Base-by-base conservation (phyloP, 1,140 invertebrate species). In the Pinna nobilis region DNA sequence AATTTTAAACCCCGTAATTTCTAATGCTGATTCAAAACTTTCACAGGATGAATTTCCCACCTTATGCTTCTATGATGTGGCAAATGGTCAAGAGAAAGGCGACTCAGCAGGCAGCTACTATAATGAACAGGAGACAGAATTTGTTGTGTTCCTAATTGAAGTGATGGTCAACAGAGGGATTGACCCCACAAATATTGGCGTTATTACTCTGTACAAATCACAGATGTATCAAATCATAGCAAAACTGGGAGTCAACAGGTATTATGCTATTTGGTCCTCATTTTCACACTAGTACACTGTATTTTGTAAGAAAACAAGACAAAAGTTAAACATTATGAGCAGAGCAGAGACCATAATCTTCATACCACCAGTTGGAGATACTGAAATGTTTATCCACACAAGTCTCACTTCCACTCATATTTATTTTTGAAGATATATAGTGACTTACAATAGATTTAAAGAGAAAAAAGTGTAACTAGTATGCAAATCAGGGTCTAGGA, bases 141-240 rank as follows among this genome's bases (percentile, higher is more conserved):
- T 84, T 80, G 83, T 86, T 18, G 74, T 77, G 4, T 79, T 75
- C 55, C 57, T 86, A 30, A 77, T 86, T n/a, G 41, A 82, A 20
- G 69, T 67, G 2, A 60, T 85, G 33, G 28, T 84, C 20, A 32
- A 49, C 7, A 41, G 35, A 11, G 82, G 82, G 7, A 49, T 86
- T 41, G 80, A 82, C 41, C 66, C 85, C 3, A 37, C 57, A 18
- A 67, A 53, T 47, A 77, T 86, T 35, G 85, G 85, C 9, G 84
- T 87, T 15, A 84, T 87, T 44, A 85, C 85, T 11, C 74, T 86
- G 9, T 87, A 86, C 76, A 82, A 78, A 53, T 80, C 84, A 25
- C 85, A 87, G 78, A 78, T 83, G 68, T 60, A 73, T 33, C 70
- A 64, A 53, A 81, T 84, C 25, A 55, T 71, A 11, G 69, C 65